A percentile compares a stretch with the other conserved stretches of the same genome.
Conservation (phyloP, 2,888 invertebrate species). For the Xestia xanthographa region DNA sequence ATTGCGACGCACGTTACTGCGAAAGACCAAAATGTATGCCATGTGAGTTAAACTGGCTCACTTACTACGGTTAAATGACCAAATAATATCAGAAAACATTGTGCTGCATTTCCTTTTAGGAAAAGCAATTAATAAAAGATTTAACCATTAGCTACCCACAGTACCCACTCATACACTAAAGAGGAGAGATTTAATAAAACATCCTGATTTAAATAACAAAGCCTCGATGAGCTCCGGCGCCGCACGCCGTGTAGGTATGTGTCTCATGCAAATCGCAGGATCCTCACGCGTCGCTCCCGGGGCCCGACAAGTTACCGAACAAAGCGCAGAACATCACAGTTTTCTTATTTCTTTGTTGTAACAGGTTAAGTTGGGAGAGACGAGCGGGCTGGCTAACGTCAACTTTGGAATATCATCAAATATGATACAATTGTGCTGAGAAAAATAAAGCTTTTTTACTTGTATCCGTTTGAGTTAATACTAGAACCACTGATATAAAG, state of each 20-base stretch:
- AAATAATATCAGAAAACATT: not conserved
- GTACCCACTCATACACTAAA: constrained; percentile 20
- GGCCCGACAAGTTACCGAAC: constrained; percentile 52
- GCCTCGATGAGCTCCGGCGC: constrained; percentile 10
- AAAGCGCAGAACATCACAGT: constrained; percentile 35
- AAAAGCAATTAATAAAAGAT: not conserved
- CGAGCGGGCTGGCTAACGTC: constrained; percentile 9
- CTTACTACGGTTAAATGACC: not conserved
- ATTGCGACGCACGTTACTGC: too few species aligned
- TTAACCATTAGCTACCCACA: not conserved
- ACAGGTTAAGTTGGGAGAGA: constrained; percentile 7
- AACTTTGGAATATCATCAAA: not conserved
- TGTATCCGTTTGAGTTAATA: not conserved
- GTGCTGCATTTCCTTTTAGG: not conserved
- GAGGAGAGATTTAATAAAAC: constrained; percentile 44
- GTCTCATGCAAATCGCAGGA: constrained; percentile 50
- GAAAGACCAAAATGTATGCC: too few species aligned
- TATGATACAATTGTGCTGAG: too few species aligned
- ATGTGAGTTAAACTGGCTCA: not conserved
- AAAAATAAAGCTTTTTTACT: not conserved
- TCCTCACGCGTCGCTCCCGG: constrained; percentile 20
- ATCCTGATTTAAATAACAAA: constrained; percentile 54
- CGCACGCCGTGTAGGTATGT: constrained; percentile 15
- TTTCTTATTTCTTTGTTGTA: constrained; percentile 53
- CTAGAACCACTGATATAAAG: not conserved